phyloP scores from a whole-genome alignment of 1,140 invertebrate genomes.

The Parasteatoda tepidariorum region DNA sequence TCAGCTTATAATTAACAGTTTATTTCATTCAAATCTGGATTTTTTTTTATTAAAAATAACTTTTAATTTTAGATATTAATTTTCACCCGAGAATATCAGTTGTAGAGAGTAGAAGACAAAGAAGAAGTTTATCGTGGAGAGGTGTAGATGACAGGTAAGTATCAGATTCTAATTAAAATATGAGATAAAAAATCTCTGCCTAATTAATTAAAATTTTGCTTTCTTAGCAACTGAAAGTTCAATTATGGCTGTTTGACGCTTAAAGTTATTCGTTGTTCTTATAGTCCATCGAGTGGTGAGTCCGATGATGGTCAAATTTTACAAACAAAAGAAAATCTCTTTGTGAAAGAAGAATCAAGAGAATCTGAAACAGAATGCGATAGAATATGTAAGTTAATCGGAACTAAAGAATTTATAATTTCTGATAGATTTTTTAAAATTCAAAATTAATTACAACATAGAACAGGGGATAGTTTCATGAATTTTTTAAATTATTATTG shows the following conservation, averaged over 20 bases:
- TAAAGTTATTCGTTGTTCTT: background rate
- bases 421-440: background rate
- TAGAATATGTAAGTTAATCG: slow-evolving; percentile 41
- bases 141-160: slow-evolving; percentile 13
- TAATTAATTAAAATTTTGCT: background rate
- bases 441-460: background rate
- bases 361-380: slow-evolving; percentile 57
- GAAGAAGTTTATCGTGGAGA: slow-evolving; percentile 23
- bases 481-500: background rate
- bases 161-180: background rate
- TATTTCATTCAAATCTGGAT: no score
- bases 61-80: background rate
- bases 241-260: background rate
- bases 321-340: slow-evolving; percentile 2
- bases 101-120: slow-evolving; percentile 12
- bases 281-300: slow-evolving; percentile 37
- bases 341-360: slow-evolving; percentile 49
- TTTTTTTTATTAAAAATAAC: no score
- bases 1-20: no score
- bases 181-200: no score
- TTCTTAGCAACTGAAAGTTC: background rate
- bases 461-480: background rate
- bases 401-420: background rate
- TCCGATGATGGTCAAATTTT: slow-evolving; percentile 36
- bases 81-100: slow-evolving; percentile 2